Conservation (phyloP, 2,113 vertebrate species). For the Opisthocomus hoazin region DNA sequence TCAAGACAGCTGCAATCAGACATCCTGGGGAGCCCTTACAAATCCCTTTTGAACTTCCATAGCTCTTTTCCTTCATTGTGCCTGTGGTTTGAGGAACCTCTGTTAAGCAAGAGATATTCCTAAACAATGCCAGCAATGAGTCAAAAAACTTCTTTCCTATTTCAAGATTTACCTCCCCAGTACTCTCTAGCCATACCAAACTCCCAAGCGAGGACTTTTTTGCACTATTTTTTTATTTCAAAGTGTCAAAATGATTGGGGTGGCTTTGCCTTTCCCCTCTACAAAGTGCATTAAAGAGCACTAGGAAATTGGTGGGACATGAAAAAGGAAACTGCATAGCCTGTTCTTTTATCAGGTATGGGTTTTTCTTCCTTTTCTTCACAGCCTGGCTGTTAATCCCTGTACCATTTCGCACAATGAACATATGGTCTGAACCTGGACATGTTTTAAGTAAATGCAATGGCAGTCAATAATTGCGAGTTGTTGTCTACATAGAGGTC, state of each 20-base stretch:
- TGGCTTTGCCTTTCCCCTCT: neutral
- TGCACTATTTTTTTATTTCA: neutral
- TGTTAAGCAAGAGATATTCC: neutral
- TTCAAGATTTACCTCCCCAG: neutral
- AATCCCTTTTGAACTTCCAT: neutral
- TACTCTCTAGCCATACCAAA: neutral
- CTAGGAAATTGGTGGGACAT: neutral
- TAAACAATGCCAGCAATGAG: neutral
- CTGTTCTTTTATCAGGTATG: neutral
- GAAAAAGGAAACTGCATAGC: neutral
- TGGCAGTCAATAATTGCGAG: neutral
- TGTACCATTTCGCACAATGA: neutral
- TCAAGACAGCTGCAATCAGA: neutral
- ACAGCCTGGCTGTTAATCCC: neutral
- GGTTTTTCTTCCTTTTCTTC: neutral
- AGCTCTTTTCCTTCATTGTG: neutral
- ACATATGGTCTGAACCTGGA: neutral
- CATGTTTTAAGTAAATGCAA: neutral
- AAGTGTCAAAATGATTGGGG: neutral
- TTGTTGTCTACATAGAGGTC: neutral
- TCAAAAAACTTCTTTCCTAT: neutral
- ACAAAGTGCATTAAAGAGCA: neutral
- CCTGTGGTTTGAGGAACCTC: neutral
- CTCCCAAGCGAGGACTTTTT: neutral
- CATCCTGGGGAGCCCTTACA: neutral